phyloP scores from a whole-genome alignment of 1,140 invertebrate genomes.

The Lepidotrigona ventralis region DNA sequence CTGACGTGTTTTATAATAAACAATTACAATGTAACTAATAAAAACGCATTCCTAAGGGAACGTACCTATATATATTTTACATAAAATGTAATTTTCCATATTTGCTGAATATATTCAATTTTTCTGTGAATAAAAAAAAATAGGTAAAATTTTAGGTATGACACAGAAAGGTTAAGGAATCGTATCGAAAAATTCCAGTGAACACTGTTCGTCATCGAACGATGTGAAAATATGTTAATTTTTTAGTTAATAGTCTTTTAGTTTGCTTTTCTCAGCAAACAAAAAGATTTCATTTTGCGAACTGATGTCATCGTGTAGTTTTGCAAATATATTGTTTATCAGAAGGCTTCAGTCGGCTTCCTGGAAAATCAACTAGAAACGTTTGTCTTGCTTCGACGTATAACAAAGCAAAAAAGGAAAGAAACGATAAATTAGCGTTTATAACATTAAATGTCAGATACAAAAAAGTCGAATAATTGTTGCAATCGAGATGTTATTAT shows the following conservation, averaged over 20 bases:
- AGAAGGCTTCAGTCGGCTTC: background rate
- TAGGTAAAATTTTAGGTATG: too few species aligned
- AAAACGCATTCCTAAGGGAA: too few species aligned
- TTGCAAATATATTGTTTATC: background rate
- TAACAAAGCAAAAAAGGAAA: too few species aligned
- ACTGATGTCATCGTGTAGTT: background rate
- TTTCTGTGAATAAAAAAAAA: too few species aligned
- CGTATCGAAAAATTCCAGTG: background rate
- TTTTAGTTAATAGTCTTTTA: background rate
- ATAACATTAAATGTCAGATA: background rate
- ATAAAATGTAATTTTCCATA: too few species aligned
- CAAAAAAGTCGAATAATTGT: background rate
- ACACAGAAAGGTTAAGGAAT: background rate
- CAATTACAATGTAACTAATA: too few species aligned
- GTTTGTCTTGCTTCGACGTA: background rate
- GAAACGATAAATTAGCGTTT: background rate
- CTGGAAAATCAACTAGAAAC: slow-evolving; percentile 6
- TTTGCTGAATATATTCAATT: too few species aligned
- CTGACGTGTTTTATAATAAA: too few species aligned
- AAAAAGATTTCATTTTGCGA: background rate
- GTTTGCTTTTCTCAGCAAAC: background rate
- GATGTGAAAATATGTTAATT: background rate
- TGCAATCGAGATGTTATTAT: background rate
- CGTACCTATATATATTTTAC: too few species aligned
- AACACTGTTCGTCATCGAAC: too few species aligned